Evolutionary conservation across 1,140 invertebrate species (phyloP), one percentile per base, ranked within the genome.

Genomic region (Pachyrhynchus sulphureomaculatus): DNA sequence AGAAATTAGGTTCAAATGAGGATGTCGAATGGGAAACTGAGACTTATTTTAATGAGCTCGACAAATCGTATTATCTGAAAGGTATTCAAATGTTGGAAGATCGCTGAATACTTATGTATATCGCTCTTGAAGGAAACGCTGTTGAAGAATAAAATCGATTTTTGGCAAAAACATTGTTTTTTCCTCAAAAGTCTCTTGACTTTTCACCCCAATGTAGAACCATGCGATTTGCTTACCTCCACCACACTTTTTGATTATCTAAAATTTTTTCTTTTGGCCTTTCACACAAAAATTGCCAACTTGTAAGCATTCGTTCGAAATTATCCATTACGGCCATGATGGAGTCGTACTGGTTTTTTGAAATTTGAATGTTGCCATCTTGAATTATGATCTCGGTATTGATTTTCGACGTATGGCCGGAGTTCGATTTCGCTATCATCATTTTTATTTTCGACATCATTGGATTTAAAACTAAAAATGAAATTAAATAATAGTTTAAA

Each of bases 361-460:
- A 87, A 29, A 92, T 68, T 72, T 91, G 86, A 53, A 88, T 74
- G 15, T 88, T 88, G 53, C 88, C 85, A 72, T 92, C 90, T 67
- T 91, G 87, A 5, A 92, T 73, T 18, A 91, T 85, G 36, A 91
- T 84, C 69, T 92, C 90, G 4, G 88, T 80, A 36, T 90, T 76
- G 55, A 91, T 78, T 49, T 88, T 84, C 10, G 88, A 86, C n/a
- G 89, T 84, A 61, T 87, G 80, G 0, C 82, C 82, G 65, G 88
- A 84, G 26, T 83, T 86, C 4, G 86, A 86, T 68, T 88, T 86
- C 65, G 86, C 91, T 44, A 92, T 85, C 18, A 91, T 86, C 23
- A 92, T 81, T 77, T 91, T 91, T n/a, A 90, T 84, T 73, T 92
- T 91, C 34, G 86, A 85, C 0, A 88, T 86, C 32, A 72, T 74